A percentile compares a stretch with the other conserved stretches of the same genome.
Evolutionary conservation across 2,797 vertebrate genomes (phyloP).

Genomic region (Botia kubotai): DNA sequence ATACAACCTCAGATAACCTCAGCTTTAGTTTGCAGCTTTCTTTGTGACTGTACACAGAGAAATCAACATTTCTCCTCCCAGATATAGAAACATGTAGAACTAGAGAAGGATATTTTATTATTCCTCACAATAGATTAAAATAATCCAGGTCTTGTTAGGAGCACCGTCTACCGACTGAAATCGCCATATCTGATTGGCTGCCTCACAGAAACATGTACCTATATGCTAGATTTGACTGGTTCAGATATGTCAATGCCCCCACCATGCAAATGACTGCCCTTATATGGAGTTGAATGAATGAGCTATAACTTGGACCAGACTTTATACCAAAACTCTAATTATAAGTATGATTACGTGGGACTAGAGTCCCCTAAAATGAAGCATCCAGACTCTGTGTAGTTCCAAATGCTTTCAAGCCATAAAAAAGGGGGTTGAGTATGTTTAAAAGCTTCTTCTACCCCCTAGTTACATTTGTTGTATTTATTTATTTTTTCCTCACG

Average conservation of each 20-base stretch:
- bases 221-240: no score
- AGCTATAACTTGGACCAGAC: neutral
- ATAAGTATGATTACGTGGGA: neutral
- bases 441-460: slow-evolving; percentile 48
- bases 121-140: neutral
- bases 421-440: slow-evolving; percentile 44
- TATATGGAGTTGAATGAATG: neutral
- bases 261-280: neutral
- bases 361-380: slow-evolving; percentile 16
- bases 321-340: neutral
- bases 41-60: neutral
- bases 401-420: slow-evolving; percentile 58
- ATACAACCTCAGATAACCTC: slow-evolving; percentile 33
- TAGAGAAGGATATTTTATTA: neutral
- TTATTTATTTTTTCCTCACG: neutral
- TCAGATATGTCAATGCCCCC: neutral
- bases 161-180: neutral
- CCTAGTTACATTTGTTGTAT: slow-evolving; percentile 12
- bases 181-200: neutral
- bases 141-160: no score
- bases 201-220: neutral
- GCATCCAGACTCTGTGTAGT: neutral
- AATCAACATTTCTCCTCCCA: neutral
- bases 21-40: neutral
- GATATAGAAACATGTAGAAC: neutral